Base-by-base conservation (phyloP, 2,888 invertebrate species). In the Fabriciana adippe region DNA sequence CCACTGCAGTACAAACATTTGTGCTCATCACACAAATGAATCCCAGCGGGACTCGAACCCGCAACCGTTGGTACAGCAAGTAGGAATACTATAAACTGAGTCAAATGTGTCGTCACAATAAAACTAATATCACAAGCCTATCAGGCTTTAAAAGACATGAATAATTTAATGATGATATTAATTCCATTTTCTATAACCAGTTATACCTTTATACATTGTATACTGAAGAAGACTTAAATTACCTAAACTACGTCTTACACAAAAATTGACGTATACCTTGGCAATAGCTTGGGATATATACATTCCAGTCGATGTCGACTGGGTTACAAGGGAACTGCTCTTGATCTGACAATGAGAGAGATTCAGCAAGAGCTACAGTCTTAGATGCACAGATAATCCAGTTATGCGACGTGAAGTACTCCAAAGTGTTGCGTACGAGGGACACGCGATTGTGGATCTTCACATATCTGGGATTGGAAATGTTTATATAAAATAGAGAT, bases 391-490 rank as follows among this genome's bases (percentile, higher is more conserved):
- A 51, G 41, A 77, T 75, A 6, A 66, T 15, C 77, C 77, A 77
- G 1, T 66, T 70, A n/a, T 70, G 68, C 6, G 71, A 71, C 8
- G 73, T 71, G 55, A 77, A 77, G 50, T 70, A 76, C 13, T 74
- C 72, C 16, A 76, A 59, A 8, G 69, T 70, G 11, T 72, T 64
- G 6, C 74, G 70, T 0, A 75, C 67, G 4, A 66, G 57, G 2
- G 57, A 31, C 6, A 78, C 64, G 62, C 67, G 79, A 3, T 61
- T 70, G 45, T 80, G 79, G n/a, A 78, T 70, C 70, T 81, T 79
- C 45, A 78, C 72, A 70, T 77, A 79, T 61, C 85, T 85, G 77
- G 47, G 71, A 77, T 67, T 18, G 16, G 62, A 68, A 69, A 55
- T 8, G 1, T 6, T 56, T 14, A 16, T 21, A 45, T 15, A 21